phyloP scores from a whole-genome alignment of 2,888 invertebrate species.

The Daptonema setosum region DNA sequence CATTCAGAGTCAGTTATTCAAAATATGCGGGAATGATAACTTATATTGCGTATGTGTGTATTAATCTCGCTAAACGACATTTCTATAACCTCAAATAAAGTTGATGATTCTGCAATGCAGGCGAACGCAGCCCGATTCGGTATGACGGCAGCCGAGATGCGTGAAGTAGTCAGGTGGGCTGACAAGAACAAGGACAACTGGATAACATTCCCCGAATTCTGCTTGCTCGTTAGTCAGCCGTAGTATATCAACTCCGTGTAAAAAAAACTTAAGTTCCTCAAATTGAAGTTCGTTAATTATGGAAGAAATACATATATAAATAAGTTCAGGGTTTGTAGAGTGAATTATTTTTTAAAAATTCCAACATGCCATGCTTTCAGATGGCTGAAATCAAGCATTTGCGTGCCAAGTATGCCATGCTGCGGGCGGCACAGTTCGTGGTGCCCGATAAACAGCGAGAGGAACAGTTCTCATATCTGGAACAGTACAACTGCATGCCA shows the following conservation, averaged over 20 bases:
- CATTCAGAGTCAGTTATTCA: too few species aligned
- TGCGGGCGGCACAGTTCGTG: slow-evolving; percentile 20
- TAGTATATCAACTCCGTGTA: background rate
- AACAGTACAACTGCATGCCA: slow-evolving; percentile 75
- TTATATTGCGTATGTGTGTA: too few species aligned
- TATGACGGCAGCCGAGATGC: slow-evolving; percentile 18
- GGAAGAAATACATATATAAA: too few species aligned
- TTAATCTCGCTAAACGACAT: too few species aligned
- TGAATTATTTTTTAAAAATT: too few species aligned
- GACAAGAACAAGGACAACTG: slow-evolving; percentile 27
- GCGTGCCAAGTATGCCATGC: slow-evolving; percentile 14
- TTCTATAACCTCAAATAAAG: too few species aligned
- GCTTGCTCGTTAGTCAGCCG: slow-evolving; percentile 24
- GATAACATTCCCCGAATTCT: slow-evolving; percentile 31
- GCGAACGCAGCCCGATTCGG: slow-evolving; percentile 22
- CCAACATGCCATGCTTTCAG: too few species aligned
- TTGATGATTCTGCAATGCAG: too few species aligned
- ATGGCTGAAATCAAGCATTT: slow-evolving; percentile 19
- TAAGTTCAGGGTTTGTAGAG: too few species aligned
- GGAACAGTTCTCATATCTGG: slow-evolving; percentile 16
- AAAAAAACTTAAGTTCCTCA: background rate
- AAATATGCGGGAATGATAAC: too few species aligned
- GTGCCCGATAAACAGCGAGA: slow-evolving; percentile 16
- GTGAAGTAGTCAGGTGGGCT: slow-evolving; percentile 22
- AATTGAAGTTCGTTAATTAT: too few species aligned